Evolutionary conservation across 2,797 vertebrate species (phyloP).

Genomic region (Gadopsis marmoratus): DNA sequence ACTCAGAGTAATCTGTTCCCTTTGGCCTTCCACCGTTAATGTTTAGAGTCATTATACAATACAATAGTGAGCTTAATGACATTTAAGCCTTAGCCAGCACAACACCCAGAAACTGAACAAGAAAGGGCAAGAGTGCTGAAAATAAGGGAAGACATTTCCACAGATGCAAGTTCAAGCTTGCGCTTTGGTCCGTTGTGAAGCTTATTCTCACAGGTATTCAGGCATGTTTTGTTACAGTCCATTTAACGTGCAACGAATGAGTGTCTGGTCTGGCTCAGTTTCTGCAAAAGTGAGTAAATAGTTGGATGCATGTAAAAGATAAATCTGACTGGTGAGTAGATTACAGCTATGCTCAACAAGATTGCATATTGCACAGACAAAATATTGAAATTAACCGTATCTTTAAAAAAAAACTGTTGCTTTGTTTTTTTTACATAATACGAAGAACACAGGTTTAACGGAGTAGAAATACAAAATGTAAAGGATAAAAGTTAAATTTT

Average conservation of each 20-base stretch:
- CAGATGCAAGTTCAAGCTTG: slow-evolving; percentile 69
- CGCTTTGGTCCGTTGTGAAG: slow-evolving; percentile 40
- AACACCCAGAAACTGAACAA: slow-evolving; percentile 72
- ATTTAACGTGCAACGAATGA: slow-evolving; percentile 37
- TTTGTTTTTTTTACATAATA: background rate
- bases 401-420: no score
- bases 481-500: background rate
- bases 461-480: background rate
- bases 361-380: background rate
- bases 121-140: slow-evolving; percentile 57
- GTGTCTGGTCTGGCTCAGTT: slow-evolving; percentile 18
- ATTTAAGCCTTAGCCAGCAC: slow-evolving; percentile 58
- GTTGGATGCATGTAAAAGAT: slow-evolving; percentile 1
- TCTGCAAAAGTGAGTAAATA: slow-evolving; percentile 9
- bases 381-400: background rate
- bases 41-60: slow-evolving; percentile 32
- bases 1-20: slow-evolving; percentile 18
- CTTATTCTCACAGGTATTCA: slow-evolving; percentile 44
- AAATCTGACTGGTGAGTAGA: background rate
- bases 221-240: slow-evolving; percentile 49
- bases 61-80: slow-evolving; percentile 58
- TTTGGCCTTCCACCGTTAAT: slow-evolving; percentile 7
- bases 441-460: no score
- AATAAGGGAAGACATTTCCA: slow-evolving; percentile 53
- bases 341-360: background rate